phyloP scores from a whole-genome alignment of 1,140 invertebrate genomes.

The Probaryconus sp. region DNA sequence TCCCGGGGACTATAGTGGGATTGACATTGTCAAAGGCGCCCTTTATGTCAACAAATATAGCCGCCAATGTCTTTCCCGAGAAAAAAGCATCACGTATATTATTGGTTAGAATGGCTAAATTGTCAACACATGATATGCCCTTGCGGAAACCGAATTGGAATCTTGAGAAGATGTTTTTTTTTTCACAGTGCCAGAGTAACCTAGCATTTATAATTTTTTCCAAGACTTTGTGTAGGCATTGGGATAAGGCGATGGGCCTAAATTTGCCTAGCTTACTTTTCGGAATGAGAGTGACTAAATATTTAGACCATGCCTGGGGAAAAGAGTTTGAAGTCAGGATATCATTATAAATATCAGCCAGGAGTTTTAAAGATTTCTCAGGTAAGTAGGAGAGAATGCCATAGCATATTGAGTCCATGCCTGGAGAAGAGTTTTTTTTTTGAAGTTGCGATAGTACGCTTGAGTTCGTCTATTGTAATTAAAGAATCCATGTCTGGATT shows the following conservation, averaged over 20 bases:
- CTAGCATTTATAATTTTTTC: constrained; percentile 25
- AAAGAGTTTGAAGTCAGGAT: background rate
- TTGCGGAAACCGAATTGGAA: constrained; percentile 28
- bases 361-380: background rate
- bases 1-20: background rate
- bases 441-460: no score
- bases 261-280: constrained; percentile 16
- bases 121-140: constrained; percentile 10
- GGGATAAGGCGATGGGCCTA: constrained; percentile 23
- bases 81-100: background rate
- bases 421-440: background rate
- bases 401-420: background rate
- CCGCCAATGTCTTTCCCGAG: background rate
- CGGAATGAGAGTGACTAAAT: constrained; percentile 1
- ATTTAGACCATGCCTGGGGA: background rate
- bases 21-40: constrained; percentile 25
- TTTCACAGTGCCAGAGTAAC: constrained; percentile 14
- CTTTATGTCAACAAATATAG: constrained; percentile 18
- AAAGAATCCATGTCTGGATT: background rate
- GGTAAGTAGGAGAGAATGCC: background rate
- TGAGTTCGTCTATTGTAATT: background rate
- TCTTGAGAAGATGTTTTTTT: background rate
- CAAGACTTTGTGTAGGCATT: constrained; percentile 15
- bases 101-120: constrained; percentile 6
- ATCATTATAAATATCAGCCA: background rate